Percentiles rank a stretch among this genome's conserved stretches.
Evolutionary conservation across 2,797 vertebrate species (phyloP).

Genomic region (Eospalax fontanierii): DNA sequence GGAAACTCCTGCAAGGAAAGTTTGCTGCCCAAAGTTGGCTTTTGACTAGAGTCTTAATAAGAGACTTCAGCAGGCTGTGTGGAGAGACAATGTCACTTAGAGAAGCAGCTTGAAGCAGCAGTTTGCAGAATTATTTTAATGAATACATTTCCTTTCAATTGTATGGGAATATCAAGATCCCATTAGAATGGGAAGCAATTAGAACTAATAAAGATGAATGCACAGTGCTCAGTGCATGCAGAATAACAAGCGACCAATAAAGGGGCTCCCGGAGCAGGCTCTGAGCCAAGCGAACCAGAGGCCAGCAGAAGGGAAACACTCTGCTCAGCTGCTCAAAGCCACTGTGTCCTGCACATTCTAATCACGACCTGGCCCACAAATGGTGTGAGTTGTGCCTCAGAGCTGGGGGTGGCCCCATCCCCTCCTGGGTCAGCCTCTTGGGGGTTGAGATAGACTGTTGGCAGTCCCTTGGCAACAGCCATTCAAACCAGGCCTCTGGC

Average conservation of each 20-base stretch:
- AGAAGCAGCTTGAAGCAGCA: constrained; percentile 87
- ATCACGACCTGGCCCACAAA: constrained; percentile 59
- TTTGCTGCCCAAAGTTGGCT: constrained; percentile 81
- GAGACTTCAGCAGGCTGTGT: constrained; percentile 76
- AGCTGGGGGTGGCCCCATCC: neutral
- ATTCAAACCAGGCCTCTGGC: constrained; percentile 78
- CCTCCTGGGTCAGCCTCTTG: constrained; percentile 42
- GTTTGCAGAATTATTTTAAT: constrained; percentile 92
- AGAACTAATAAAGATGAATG: constrained; percentile 93
- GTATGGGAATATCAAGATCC: constrained; percentile 90
- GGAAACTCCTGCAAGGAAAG: constrained; percentile 83
- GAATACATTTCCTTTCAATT: constrained; percentile 92
- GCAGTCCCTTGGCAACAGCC: constrained; percentile 78
- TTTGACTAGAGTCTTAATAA: constrained; percentile 76
- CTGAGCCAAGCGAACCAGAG: constrained; percentile 87
- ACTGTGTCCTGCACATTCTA: constrained; percentile 74
- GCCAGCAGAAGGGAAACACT: constrained; percentile 83
- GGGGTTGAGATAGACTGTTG: constrained; percentile 69
- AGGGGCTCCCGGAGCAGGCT: constrained; percentile 85
- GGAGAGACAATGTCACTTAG: constrained; percentile 84
- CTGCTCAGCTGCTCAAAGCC: constrained; percentile 83
- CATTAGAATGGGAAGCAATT: constrained; percentile 93
- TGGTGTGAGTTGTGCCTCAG: neutral
- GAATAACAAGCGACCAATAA: constrained; percentile 90
- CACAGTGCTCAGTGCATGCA: constrained; percentile 80